Conservation (phyloP, 2,113 vertebrate genomes). For the Steatornis caripensis region DNA sequence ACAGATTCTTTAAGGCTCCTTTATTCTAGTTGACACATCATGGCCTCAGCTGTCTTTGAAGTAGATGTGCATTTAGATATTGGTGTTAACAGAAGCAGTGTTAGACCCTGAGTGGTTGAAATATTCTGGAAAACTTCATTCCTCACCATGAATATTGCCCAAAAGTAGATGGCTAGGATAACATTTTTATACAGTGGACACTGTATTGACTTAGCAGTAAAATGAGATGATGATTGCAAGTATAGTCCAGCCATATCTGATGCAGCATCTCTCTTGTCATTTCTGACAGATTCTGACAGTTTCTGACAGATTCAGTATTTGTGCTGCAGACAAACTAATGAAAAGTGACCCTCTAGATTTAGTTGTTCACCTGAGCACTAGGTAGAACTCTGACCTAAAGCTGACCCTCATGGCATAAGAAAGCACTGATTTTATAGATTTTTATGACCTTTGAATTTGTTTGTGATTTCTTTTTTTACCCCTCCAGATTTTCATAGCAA, state of each 20-base stretch:
- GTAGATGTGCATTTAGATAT: background rate
- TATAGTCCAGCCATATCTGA: background rate
- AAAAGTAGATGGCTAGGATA: background rate
- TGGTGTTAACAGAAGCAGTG: background rate
- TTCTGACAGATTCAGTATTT: background rate
- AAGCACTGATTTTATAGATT: background rate
- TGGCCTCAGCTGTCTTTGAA: background rate
- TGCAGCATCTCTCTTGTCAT: background rate
- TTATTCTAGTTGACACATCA: background rate
- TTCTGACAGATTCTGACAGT: background rate
- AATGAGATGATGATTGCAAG: background rate
- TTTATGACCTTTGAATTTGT: background rate
- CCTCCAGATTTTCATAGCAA: background rate
- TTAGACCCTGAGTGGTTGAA: background rate
- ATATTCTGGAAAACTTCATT: background rate
- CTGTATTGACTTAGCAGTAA: background rate
- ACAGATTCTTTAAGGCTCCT: background rate
- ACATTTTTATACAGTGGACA: background rate
- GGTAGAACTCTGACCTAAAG: background rate
- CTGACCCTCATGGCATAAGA: background rate
- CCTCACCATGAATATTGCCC: background rate
- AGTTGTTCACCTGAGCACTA: background rate
- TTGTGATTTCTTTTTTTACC: background rate
- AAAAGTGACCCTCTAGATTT: background rate
- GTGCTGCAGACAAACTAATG: background rate